These are phyloP conservation scores for Sebastes diploproa DNA, from an alignment of 2,797 vertebrate genomes.

Conservation along the genomic window DNA sequence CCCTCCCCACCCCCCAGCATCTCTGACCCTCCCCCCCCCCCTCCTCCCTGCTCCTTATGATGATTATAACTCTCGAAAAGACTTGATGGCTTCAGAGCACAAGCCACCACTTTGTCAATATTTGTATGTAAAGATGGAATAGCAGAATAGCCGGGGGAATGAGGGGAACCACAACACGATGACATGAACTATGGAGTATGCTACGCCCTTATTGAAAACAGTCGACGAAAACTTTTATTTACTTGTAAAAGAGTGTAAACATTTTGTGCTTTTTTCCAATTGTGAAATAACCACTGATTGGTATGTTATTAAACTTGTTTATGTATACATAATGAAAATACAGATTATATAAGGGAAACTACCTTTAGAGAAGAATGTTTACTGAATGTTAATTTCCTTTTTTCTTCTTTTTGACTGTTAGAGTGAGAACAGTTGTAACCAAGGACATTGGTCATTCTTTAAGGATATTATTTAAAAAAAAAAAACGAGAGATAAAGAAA, in stretches of 20 bases:
- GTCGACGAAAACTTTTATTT: conserved; percentile 95
- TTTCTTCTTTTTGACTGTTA: conserved; percentile 84
- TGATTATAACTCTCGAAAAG: conserved; percentile 73
- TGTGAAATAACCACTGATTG: conserved; percentile 99
- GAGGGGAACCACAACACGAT: conserved; percentile 34
- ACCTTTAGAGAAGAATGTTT: conserved; percentile 98
- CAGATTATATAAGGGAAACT: conserved; percentile 96
- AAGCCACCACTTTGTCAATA: conserved; percentile 98
- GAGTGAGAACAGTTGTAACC: conserved; percentile 89
- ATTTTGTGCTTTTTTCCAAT: conserved; percentile 94
- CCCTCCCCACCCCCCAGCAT: conserved; percentile 18
- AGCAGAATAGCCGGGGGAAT: conserved; percentile 86
- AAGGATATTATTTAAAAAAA: conserved; percentile 88
- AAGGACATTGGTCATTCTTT: conserved; percentile 93
- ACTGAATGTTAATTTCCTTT: conserved; percentile 92
- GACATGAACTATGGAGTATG: conserved; percentile 84
- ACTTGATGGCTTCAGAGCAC: conserved; percentile 91
- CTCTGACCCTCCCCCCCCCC: not conserved
- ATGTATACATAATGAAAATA: conserved; percentile 93
- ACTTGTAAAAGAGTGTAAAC: conserved; percentile 99
- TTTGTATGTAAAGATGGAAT: conserved; percentile 99
- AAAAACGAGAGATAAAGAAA: conserved; percentile 31
- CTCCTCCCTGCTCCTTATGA: conserved; percentile 42
- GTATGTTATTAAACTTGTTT: conserved; percentile 97
- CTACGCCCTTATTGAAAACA: conserved; percentile 92